Conservation (phyloP, 2,888 invertebrate species). For the Orthonevra nobilis region DNA sequence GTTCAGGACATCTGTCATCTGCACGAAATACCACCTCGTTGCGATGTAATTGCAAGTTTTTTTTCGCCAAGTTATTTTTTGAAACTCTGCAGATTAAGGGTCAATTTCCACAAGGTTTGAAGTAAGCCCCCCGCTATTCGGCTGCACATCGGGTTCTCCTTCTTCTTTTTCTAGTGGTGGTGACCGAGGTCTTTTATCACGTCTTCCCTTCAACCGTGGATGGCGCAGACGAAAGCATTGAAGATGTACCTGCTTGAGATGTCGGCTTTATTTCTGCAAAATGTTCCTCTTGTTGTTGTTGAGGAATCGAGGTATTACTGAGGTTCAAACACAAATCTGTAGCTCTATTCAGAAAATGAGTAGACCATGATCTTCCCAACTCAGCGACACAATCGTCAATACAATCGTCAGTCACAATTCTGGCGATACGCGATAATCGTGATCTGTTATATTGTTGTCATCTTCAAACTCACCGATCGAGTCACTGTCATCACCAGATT, state of each 20-base stretch:
- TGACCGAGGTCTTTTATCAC: constrained; percentile 7
- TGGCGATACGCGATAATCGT: constrained; percentile 2
- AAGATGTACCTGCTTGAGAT: background rate
- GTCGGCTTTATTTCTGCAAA: background rate
- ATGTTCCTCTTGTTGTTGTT: background rate
- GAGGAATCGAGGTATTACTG: background rate
- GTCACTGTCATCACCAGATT: background rate
- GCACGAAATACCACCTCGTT: constrained; percentile 19
- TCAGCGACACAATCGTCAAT: constrained; percentile 8
- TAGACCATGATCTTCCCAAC: background rate
- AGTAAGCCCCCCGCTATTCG: background rate
- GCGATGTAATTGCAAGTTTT: constrained; percentile 11
- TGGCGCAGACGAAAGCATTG: background rate
- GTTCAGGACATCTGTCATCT: constrained; percentile 6
- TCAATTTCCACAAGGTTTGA: background rate
- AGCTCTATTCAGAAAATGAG: background rate
- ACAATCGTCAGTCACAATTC: background rate
- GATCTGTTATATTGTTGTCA: background rate
- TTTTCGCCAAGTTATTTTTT: constrained; percentile 3
- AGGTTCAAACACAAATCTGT: background rate
- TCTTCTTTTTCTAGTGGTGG: constrained; percentile 11
- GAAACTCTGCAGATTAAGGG: constrained; percentile 16
- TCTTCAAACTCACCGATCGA: background rate
- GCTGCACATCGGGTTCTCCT: background rate
- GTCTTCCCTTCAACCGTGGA: background rate